These are phyloP conservation scores for Hymenochirus boettgeri DNA, from an alignment of 2,113 vertebrate species.

Conservation along the genomic window DNA sequence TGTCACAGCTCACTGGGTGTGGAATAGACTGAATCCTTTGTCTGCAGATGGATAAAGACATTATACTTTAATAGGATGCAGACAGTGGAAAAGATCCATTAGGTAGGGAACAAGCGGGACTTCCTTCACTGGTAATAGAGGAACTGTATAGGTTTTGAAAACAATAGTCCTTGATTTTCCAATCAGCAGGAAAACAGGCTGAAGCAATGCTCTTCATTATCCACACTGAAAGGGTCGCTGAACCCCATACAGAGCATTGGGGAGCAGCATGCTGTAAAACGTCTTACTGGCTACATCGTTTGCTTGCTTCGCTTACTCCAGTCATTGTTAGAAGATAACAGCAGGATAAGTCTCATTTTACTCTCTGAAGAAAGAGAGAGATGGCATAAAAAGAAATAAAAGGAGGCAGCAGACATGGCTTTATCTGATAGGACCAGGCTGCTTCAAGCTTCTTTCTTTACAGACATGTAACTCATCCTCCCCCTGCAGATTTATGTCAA, in stretches of 20 bases:
- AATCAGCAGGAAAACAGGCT: slow-evolving; percentile 7
- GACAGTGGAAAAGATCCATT: slow-evolving; percentile 15
- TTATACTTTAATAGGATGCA: slow-evolving; percentile 11
- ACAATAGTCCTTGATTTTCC: slow-evolving; percentile 21
- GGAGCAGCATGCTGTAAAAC: slow-evolving; percentile 8
- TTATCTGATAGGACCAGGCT: slow-evolving; percentile 30
- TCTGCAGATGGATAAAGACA: slow-evolving; percentile 11
- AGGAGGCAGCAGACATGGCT: slow-evolving; percentile 24
- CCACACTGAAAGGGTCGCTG: background rate
- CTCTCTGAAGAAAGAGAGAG: slow-evolving; percentile 8
- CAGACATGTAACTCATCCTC: too few relatives aligned
- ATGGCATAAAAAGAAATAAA: slow-evolving; percentile 32
- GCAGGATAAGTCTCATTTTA: slow-evolving; percentile 42
- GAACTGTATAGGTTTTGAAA: background rate
- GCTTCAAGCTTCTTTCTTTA: slow-evolving; percentile 1
- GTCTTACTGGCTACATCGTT: slow-evolving; percentile 13
- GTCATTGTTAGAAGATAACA: slow-evolving; percentile 33
- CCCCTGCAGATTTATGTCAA: too few relatives aligned
- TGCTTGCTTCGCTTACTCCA: slow-evolving; percentile 21
- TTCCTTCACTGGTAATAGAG: slow-evolving; percentile 6
- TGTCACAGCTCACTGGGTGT: background rate
- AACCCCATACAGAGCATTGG: slow-evolving; percentile 3
- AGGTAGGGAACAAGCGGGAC: slow-evolving; percentile 2
- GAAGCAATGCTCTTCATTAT: background rate
- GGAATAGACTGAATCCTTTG: slow-evolving; percentile 4